Base-by-base conservation (phyloP, 1,140 invertebrate genomes). In the Drosophila arizonae region DNA sequence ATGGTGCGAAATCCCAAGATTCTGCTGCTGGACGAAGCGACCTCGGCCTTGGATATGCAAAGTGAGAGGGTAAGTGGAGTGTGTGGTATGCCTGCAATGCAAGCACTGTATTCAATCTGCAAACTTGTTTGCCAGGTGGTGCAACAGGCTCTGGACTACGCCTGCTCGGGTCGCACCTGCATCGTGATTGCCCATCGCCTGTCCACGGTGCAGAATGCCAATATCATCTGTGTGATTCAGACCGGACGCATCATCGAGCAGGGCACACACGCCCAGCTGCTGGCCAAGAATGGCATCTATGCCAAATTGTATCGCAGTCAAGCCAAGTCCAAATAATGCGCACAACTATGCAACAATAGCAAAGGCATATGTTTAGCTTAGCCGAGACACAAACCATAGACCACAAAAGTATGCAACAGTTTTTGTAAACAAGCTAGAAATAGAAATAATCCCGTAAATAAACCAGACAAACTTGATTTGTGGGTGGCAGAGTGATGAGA, bases 201-300 rank as follows among this genome's bases (percentile, higher is more conserved):
- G 4, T 94, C 95, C 6, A 96, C 96, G 0, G 94, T 97, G 30
- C 92, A 95, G 75, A 94, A 95, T 86, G 95, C 94, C 1, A 94
- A 96, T 90, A 91, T 93, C 52, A 98, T 97, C 77, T 95, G 95
- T 79, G 96, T 97, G 1, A 93, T 98, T 5, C 94, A 96, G 73
- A 94, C 95, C 81, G 96, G 96, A 4, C 91, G 92, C 21, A 94
- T 98, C 52, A 95, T 94, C 11, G 97, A 98, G 92, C 93, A 94
- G 90, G 97, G 97, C 26, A 96, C 94, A 4, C 97, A 98, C 91
- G 93, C 95, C 0, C 95, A 98, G 89, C 93, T 98, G 10, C 93
- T 97, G 28, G 92, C 93, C 6, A 93, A 93, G 63, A 94, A 94
- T 82, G 97, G 97, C 8, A 93, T 96, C 0, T 98, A 98, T 92